Base-by-base conservation (phyloP, 2,888 invertebrate species). In the Drosophila neotestacea region DNA sequence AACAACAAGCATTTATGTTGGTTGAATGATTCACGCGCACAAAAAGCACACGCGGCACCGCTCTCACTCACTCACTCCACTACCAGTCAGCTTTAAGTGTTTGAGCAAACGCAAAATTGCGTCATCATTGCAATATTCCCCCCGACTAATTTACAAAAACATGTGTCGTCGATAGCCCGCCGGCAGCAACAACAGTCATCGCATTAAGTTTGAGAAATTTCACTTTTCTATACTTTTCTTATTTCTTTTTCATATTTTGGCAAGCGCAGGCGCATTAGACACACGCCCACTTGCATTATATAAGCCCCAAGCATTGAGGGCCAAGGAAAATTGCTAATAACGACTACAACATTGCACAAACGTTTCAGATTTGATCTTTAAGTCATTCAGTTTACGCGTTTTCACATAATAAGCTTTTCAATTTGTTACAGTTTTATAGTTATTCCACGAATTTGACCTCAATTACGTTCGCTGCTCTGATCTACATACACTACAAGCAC, bases 221-320 rank as follows among this genome's bases (percentile, higher is more conserved):
- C 85, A 88, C 87, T 89, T 85, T 85, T 88, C 38, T 63, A 56
- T 32, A 28, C 22, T 22, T 22, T 22, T 22, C 22, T 60, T 50
- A 28, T 48, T 50, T 48, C 34, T 16, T 34, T 6, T 32, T 55
- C 22, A 48, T 56, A 47, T 58, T 48, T 59, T 66, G 46, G 51
- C 56, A 65, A 42, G 85, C 88, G 84, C 88, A 88, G 69, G 83
- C 83, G 85, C 83, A 77, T 69, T 70, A 22, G 27, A 62, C 30
- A 66, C 13, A 85, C 88, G 81, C 88, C 88, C 88, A 82, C 76
- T 77, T 73, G 68, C 78, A 82, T 85, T 88, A 85, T 86, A 85
- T 85, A 85, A 85, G 80, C 47, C 28, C 63, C 32, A 28, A 28
- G 22, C 38, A 69, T 59, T 55, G 58, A 44, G 39, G 56, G 61